Evolutionary conservation across 2,888 invertebrate species (phyloP).

Genomic region (Ormyrus pomaceus): DNA sequence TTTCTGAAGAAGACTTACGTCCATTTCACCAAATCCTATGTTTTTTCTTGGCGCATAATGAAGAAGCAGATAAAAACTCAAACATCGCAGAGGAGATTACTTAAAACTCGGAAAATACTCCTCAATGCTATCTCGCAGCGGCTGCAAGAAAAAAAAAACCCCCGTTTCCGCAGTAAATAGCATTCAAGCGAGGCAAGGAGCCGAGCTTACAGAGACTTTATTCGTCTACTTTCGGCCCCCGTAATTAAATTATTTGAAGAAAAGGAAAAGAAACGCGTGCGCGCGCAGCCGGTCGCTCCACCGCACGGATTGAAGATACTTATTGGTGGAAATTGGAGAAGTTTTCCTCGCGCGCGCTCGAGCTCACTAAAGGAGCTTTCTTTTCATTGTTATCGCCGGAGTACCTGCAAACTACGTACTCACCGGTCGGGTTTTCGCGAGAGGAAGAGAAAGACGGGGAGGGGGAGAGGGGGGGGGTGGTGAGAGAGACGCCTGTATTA

Average conservation of each 20-base stretch:
- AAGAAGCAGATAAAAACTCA: not conserved
- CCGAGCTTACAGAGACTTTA: constrained; percentile 27
- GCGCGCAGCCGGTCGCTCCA: not conserved
- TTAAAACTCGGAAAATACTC: constrained; percentile 13
- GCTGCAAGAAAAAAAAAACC: not conserved
- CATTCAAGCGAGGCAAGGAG: constrained; percentile 53
- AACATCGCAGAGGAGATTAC: not conserved
- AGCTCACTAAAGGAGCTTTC: constrained; percentile 41
- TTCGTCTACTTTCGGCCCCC: constrained; percentile 6
- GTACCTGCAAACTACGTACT: constrained; percentile 44
- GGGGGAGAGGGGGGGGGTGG: no score
- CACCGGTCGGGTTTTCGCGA: not conserved
- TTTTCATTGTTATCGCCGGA: constrained; percentile 42
- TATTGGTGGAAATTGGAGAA: constrained; percentile 50
- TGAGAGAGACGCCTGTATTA: constrained; percentile 60
- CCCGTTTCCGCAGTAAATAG: constrained; percentile 16
- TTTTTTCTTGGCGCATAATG: no score
- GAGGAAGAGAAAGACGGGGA: no score
- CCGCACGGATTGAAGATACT: constrained; percentile 44
- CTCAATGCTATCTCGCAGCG: not conserved
- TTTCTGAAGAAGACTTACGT: no score
- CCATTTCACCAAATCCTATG: no score
- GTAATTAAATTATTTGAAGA: constrained; percentile 28
- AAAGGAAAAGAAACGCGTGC: not conserved
- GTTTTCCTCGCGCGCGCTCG: constrained; percentile 21